Percentiles rank a stretch among this genome's conserved stretches.
Conservation (phyloP, 2,888 invertebrate genomes). For the Drosophila stalkeri region DNA sequence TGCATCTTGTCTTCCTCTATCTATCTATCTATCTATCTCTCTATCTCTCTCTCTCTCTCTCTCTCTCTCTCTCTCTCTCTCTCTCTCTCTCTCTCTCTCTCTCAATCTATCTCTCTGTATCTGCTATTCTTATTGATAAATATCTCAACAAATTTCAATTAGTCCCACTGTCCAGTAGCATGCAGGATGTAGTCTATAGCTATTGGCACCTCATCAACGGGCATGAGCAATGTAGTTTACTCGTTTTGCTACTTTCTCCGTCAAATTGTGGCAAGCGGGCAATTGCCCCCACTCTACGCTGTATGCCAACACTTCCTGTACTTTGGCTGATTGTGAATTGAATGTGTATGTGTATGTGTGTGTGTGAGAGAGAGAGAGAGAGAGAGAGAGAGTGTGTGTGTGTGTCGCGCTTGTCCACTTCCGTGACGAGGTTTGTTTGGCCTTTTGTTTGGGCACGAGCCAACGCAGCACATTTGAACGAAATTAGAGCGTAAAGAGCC, state of each 20-base stretch:
- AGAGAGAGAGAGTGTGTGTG: constrained; percentile 14
- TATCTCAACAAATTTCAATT: neutral
- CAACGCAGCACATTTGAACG: constrained; percentile 50
- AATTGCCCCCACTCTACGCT: constrained; percentile 23
- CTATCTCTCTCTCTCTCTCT: no score
- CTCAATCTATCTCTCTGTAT: no score
- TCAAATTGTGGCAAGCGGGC: constrained; percentile 65
- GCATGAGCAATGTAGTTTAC: constrained; percentile 29
- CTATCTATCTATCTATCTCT: no score
- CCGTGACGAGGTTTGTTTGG: constrained; percentile 46
- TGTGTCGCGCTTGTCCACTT: constrained; percentile 52
- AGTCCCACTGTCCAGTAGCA: neutral
- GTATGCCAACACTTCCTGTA: constrained; percentile 26
- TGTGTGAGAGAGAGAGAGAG: constrained; percentile 5
- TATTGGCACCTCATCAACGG: constrained; percentile 47
- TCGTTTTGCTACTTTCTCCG: constrained; percentile 49
- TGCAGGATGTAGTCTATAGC: constrained; percentile 9
- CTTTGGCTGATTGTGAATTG: constrained; percentile 2
- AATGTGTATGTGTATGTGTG: neutral
- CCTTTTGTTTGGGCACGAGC: constrained; percentile 37
- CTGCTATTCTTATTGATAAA: neutral
- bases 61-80: no score
- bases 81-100: no score
- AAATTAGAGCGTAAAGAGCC: constrained; percentile 61
- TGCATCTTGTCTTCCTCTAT: no score